Conservation (phyloP, 2,113 vertebrate species). For the Camarhynchus parvulus region DNA sequence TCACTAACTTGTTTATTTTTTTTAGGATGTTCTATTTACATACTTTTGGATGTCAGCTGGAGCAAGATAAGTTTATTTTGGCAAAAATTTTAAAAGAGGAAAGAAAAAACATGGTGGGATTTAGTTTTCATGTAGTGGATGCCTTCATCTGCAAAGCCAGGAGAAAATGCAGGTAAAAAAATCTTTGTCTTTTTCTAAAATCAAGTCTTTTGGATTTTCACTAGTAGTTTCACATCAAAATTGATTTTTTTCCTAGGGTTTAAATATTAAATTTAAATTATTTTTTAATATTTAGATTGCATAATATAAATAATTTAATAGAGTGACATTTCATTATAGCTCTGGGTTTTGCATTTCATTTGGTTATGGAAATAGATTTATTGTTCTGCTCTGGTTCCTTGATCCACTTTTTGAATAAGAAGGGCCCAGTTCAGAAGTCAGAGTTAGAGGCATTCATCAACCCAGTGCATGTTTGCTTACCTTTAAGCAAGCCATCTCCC, state of each 20-base stretch:
- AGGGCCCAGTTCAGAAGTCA: not conserved
- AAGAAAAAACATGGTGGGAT: not conserved
- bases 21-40: not conserved
- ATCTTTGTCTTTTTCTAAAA: not conserved
- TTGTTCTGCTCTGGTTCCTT: not conserved
- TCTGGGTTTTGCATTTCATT: not conserved
- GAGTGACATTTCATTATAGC: not conserved
- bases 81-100: not conserved
- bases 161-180: not conserved
- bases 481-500: not conserved
- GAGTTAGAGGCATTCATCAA: not conserved
- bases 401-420: not conserved
- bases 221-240: not conserved
- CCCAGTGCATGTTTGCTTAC: not conserved
- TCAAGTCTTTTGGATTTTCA: not conserved
- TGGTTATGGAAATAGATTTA: not conserved
- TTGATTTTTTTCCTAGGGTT: not conserved
- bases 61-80: not conserved
- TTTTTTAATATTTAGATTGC: not conserved
- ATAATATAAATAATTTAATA: not conserved
- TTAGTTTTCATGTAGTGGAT: not conserved
- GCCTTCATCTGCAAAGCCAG: not conserved
- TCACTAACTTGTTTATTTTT: not conserved
- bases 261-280: not conserved
- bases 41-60: not conserved